Conservation (phyloP, 2,113 vertebrate genomes). For the Pipa parva region DNA sequence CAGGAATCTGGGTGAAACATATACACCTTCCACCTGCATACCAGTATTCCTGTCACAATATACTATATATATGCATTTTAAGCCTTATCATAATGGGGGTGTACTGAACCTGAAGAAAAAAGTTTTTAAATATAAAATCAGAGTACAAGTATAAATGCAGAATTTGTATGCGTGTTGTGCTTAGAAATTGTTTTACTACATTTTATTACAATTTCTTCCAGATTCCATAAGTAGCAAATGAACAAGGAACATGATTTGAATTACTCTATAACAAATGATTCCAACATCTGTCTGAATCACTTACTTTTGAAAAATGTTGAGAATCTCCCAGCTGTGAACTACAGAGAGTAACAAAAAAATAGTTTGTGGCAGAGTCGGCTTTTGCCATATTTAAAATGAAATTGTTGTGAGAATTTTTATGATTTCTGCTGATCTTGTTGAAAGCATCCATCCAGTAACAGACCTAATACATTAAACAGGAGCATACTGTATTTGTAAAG, state of each 20-base stretch:
- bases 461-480: too few species aligned
- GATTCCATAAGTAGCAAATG: neutral
- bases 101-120: too few species aligned
- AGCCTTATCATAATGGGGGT: too few species aligned
- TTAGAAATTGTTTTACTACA: neutral
- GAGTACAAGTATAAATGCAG: too few species aligned
- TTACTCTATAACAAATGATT: conserved; percentile 13
- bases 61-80: too few species aligned
- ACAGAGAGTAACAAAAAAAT: neutral
- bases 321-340: neutral
- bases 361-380: neutral
- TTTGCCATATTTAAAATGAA: neutral
- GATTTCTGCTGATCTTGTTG: too few species aligned
- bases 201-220: neutral
- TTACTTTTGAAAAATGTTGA: neutral
- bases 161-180: neutral
- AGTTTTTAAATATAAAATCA: too few species aligned
- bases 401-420: neutral
- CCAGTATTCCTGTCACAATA: too few species aligned
- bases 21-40: too few species aligned
- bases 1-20: too few species aligned
- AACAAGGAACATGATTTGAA: conserved; percentile 19
- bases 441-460: too few species aligned
- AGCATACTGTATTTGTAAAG: too few species aligned
- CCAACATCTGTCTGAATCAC: neutral